Evolutionary conservation across 2,113 vertebrate genomes (phyloP), one percentile per base, ranked within the genome.

Genomic region (Malurus cyaneus): DNA sequence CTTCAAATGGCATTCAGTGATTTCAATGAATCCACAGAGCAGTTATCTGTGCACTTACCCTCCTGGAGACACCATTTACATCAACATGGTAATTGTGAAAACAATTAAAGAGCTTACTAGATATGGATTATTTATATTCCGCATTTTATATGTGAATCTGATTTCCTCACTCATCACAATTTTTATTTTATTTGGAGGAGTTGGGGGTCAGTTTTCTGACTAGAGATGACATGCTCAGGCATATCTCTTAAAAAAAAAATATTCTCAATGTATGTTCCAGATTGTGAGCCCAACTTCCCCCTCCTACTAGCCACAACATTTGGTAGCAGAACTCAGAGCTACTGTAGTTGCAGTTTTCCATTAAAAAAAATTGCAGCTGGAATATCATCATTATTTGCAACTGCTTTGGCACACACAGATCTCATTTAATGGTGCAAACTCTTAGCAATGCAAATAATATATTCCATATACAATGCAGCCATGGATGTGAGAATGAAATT

Each of bases 311-410:
- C 16, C 66, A 80, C 36, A 78, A 56, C 9, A 60, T 47, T 93
- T 79, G 34, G 44, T 77, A 67, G 47, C 61, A 86, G 31, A 84
- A 31, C 21, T 64, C 44, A 64, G 32, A 24, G 36, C 57, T 82
- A 23, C 8, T 61, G 65, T n/a, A 44, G 31, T 53, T 88, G 32
- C 28, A 87, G 80, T 28, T 84, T 92, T 84, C 31, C 49, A 36
- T 74, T 84, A 49, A 56, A 92, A 39, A 85, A 93, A 61, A 31
- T 76, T 2, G 0, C 53, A 76, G 60, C 50, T 89, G 57, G 25
- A 76, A 67, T 76, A 89, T 62, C n/a, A 86, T 74, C 29, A 91
- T 84, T 50, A 92, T 94, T 94, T 89, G 52, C 50, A 94, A 56
- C 39, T 87, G 80, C 32, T 92, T 92, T 88, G 74, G 47, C 47